A percentile compares a stretch with the other conserved stretches of the same genome.
Evolutionary conservation across 2,113 vertebrate genomes (phyloP).

Genomic region (Andinoacara biseriatus): DNA sequence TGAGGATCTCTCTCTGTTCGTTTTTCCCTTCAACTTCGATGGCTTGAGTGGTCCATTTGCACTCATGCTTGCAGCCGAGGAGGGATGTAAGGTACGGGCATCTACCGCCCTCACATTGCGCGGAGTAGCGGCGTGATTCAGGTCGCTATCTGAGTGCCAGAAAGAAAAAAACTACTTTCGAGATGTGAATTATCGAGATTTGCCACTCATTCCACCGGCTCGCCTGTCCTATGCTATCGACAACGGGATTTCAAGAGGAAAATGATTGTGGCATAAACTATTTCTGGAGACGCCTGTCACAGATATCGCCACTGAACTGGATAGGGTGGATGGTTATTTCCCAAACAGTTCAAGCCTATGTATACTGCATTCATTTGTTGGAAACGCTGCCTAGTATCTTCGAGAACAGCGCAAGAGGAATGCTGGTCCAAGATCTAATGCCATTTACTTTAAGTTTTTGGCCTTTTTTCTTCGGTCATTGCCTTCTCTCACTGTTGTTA

Average conservation of each 20-base stretch:
- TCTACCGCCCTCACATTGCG: constrained; percentile 75
- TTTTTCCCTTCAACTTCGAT: constrained; percentile 73
- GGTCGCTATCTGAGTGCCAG: constrained; percentile 66
- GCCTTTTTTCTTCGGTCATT: constrained; percentile 81
- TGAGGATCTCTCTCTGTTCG: constrained; percentile 57
- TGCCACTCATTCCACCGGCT: constrained; percentile 49
- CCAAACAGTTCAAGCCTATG: constrained; percentile 75
- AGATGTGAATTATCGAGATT: constrained; percentile 72
- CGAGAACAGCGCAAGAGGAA: constrained; percentile 79
- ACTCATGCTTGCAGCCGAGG: constrained; percentile 72
- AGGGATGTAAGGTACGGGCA: constrained; percentile 74
- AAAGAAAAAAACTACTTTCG: constrained; percentile 72
- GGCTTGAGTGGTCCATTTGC: constrained; percentile 74
- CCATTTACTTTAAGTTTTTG: constrained; percentile 81
- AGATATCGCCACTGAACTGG: constrained; percentile 71
- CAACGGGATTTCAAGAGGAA: constrained; percentile 70
- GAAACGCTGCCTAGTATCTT: constrained; percentile 74
- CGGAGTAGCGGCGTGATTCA: constrained; percentile 71
- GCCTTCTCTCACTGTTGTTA: constrained; percentile 79
- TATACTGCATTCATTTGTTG: constrained; percentile 67
- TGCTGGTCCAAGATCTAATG: constrained; percentile 79
- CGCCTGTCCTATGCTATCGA: constrained; percentile 75
- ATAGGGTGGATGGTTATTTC: constrained; percentile 77
- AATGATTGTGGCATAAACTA: constrained; percentile 78
- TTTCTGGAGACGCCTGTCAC: constrained; percentile 73